Conservation (phyloP, 2,113 vertebrate species). For the Rutilus rutilus region DNA sequence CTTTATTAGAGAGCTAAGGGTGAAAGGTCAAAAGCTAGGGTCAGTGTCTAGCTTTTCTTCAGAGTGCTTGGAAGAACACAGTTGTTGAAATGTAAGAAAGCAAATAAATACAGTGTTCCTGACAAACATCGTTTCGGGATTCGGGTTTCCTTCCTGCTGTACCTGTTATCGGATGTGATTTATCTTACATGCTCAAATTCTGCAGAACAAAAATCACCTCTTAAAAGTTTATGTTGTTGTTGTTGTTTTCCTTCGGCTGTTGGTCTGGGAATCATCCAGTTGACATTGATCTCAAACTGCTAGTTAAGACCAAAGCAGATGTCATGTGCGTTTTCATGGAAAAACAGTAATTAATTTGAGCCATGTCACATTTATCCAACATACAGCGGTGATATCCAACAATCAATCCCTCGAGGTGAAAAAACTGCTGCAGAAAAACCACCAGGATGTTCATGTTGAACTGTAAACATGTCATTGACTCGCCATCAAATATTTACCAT, state of each 20-base stretch:
- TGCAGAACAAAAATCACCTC: not conserved
- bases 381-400: conserved; percentile 5
- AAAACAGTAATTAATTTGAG: too few relatives aligned
- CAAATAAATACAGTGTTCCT: not conserved
- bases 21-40: not conserved
- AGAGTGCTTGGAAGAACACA: not conserved
- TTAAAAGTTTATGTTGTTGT: not conserved
- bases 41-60: not conserved
- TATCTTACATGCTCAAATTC: not conserved
- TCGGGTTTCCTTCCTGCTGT: not conserved
- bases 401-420: conserved; percentile 31
- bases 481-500: conserved; percentile 68
- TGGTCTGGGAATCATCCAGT: not conserved
- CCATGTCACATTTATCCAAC: not conserved
- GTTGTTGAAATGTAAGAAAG: not conserved
- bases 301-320: not conserved
- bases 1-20: not conserved
- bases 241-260: not conserved
- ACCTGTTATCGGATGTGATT: not conserved
- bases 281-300: not conserved
- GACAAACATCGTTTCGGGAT: not conserved
- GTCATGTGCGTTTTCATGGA: not conserved
- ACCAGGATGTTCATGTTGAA: conserved; percentile 49
- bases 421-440: conserved; percentile 34
- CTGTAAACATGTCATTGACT: conserved; percentile 63